phyloP scores from a whole-genome alignment of 1,140 invertebrate genomes.

The Phymorhynchus buccinoides region DNA sequence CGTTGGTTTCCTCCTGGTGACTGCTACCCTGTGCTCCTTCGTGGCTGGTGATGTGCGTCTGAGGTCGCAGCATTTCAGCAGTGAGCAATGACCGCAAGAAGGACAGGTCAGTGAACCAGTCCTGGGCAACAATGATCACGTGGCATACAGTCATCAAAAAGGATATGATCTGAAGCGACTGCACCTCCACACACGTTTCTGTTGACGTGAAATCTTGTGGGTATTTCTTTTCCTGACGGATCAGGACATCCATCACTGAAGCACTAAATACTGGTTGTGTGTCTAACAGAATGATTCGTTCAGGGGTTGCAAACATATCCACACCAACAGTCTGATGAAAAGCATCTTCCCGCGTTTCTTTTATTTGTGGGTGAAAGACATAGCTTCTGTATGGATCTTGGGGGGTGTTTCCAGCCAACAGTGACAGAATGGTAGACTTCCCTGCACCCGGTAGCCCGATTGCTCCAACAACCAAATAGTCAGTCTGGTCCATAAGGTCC shows the following conservation, averaged over 20 bases:
- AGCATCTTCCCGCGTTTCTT: conserved; percentile 75
- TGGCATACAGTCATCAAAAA: conserved; percentile 92
- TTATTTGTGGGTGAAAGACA: conserved; percentile 75
- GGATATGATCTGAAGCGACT: conserved; percentile 85
- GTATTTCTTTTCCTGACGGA: conserved; percentile 75
- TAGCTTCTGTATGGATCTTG: conserved; percentile 60
- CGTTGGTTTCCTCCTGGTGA: conserved; percentile 60
- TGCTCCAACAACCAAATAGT: conserved; percentile 90
- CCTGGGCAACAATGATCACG: conserved; percentile 87
- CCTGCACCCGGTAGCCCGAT: conserved; percentile 84
- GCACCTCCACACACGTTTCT: conserved; percentile 79
- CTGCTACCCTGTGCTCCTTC: conserved; percentile 35
- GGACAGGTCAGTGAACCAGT: conserved; percentile 88
- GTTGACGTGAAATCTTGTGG: conserved; percentile 77
- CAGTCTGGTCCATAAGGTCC: conserved; percentile 83
- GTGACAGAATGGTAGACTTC: conserved; percentile 89
- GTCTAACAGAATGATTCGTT: conserved; percentile 57
- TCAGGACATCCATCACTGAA: conserved; percentile 78
- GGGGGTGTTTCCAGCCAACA: conserved; percentile 78
- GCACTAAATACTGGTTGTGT: conserved; percentile 78
- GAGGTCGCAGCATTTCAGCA: conserved; percentile 89
- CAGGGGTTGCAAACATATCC: conserved; percentile 78
- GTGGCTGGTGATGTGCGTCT: conserved; percentile 74
- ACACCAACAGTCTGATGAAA: conserved; percentile 79
- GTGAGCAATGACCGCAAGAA: conserved; percentile 79